phyloP scores from a whole-genome alignment of 53 echinoderm and acorn worm genomes.

The Holothuria leucospilota region DNA sequence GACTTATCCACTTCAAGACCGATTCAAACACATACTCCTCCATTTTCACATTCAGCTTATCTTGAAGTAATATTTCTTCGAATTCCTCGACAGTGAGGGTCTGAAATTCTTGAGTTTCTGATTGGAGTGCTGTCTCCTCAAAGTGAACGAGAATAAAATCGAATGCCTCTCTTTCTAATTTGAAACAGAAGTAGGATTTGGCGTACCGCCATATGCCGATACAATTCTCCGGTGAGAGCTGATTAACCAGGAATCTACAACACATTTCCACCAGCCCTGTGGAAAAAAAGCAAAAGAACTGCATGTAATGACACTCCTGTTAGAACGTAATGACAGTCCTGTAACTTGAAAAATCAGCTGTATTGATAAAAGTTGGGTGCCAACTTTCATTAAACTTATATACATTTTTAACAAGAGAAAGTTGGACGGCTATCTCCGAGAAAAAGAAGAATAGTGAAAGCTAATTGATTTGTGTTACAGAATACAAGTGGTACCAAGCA shows the following conservation, averaged over 20 bases:
- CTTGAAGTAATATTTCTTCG: constrained; percentile 73
- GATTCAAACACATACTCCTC: constrained; percentile 98
- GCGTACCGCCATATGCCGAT: constrained; percentile 95
- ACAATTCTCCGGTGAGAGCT: constrained; percentile 78
- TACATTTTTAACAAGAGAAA: no score
- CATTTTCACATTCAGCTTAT: constrained; percentile 96
- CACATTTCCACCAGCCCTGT: constrained; percentile 87
- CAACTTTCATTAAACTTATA: no score
- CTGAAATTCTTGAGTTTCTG: constrained; percentile 81
- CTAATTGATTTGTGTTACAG: no score
- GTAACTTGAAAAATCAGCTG: no score
- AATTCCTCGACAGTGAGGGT: constrained; percentile 81
- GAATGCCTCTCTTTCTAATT: constrained; percentile 76
- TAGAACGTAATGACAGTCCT: no score
- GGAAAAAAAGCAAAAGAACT: neutral
- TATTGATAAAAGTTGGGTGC: no score
- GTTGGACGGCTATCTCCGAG: no score
- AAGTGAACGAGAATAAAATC: constrained; percentile 87
- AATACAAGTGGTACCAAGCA: no score
- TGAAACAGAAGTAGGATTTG: constrained; percentile 88
- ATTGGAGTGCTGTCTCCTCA: constrained; percentile 79
- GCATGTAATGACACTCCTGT: no score
- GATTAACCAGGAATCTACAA: constrained; percentile 73
- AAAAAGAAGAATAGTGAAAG: no score
- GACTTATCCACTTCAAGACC: constrained; percentile 84